Evolutionary conservation across 2,113 vertebrate species (phyloP).

Genomic region (Alligator mississippiensis): DNA sequence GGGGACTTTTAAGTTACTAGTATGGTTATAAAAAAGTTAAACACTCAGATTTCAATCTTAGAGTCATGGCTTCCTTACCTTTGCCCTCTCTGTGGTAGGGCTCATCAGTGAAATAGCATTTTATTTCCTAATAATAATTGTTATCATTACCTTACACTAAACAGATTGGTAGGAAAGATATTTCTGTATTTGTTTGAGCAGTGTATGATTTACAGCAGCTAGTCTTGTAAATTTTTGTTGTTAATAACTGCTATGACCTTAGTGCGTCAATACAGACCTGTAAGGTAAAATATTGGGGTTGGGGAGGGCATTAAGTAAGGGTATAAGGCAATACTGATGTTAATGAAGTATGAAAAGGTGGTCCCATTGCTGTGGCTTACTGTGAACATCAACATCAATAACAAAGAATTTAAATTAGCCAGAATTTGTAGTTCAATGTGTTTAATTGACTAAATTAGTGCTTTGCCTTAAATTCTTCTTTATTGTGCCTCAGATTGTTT

Average conservation of each 20-base stretch:
- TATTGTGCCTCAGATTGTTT: not conserved
- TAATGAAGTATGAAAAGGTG: not conserved
- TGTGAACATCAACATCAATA: conserved; percentile 26
- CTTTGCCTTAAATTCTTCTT: not conserved
- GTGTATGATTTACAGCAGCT: not conserved
- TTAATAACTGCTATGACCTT: not conserved
- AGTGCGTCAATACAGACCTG: not conserved
- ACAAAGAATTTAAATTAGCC: not conserved
- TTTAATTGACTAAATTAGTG: not conserved
- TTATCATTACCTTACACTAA: not conserved
- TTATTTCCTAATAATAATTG: not conserved
- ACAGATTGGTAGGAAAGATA: not conserved
- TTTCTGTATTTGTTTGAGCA: not conserved
- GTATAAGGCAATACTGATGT: not conserved
- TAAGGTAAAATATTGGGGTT: not conserved
- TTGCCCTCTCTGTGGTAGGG: not conserved
- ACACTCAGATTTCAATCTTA: not conserved
- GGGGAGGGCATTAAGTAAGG: not conserved
- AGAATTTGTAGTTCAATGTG: not conserved
- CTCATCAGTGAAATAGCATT: not conserved
- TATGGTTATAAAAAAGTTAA: conserved; percentile 34
- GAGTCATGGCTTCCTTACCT: not conserved
- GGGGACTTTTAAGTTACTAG: not conserved
- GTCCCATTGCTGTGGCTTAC: not conserved
- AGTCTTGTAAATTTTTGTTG: not conserved